Conservation (phyloP, 2,113 vertebrate genomes). For the Callorhinus ursinus region DNA sequence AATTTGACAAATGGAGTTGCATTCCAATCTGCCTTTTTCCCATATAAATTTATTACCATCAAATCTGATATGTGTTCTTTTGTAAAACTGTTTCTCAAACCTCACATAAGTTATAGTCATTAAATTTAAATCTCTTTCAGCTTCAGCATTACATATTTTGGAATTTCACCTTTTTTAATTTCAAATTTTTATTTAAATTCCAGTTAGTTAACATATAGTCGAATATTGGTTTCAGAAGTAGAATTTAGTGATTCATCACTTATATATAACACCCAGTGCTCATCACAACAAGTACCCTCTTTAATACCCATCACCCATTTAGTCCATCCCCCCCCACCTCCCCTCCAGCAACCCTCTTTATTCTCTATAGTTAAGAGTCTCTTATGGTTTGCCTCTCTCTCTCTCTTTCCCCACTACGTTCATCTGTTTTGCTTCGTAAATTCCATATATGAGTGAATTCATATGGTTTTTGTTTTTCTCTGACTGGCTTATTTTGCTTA, state of each 20-base stretch:
- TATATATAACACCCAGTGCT: neutral
- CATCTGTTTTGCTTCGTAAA: neutral
- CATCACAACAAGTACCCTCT: neutral
- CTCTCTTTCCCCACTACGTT: neutral
- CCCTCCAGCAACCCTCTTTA: neutral
- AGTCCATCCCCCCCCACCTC: neutral
- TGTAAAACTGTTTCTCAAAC: neutral
- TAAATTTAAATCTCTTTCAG: constrained; percentile 36
- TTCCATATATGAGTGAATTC: neutral
- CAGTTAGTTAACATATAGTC: neutral
- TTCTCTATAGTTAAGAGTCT: neutral
- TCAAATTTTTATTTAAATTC: neutral
- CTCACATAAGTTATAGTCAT: neutral
- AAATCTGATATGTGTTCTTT: neutral
- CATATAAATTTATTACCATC: constrained; percentile 2
- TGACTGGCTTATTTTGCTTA: neutral
- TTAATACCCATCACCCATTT: neutral
- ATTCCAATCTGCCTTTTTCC: neutral
- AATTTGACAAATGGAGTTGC: constrained; percentile 4
- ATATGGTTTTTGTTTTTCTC: neutral
- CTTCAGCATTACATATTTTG: neutral
- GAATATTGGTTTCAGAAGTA: neutral
- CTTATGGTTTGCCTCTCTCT: neutral
- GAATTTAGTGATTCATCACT: neutral
- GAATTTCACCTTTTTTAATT: neutral